Conservation (phyloP, 2,113 vertebrate genomes). For the Lagenorhynchus albirostris region DNA sequence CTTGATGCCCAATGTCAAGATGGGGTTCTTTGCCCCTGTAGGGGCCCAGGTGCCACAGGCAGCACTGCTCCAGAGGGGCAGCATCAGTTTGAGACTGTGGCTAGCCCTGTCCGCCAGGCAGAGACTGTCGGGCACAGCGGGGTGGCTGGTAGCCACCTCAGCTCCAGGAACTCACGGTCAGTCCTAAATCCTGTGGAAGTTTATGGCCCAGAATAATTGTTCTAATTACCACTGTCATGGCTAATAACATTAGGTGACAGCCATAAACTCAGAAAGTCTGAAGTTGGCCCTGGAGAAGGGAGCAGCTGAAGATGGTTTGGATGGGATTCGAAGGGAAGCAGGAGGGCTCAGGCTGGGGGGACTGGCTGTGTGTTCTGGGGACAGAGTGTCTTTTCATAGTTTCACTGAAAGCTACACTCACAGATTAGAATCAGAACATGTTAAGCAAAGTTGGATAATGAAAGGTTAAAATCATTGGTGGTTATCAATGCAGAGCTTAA, state of each 20-base stretch:
- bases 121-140: neutral
- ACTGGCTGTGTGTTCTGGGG: neutral
- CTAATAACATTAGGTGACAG: neutral
- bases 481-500: neutral
- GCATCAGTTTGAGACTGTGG: fast-evolving
- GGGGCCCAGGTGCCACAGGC: no score
- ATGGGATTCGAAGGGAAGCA: neutral
- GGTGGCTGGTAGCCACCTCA: neutral
- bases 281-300: neutral
- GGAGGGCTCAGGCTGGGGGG: neutral
- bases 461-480: no score
- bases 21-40: fast-evolving
- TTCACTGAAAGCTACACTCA: neutral
- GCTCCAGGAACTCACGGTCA: neutral
- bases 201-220: neutral
- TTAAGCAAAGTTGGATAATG: neutral
- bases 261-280: neutral
- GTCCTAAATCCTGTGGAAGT: neutral
- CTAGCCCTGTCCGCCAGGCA: fast-evolving
- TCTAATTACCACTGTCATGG: neutral
- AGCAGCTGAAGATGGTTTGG: neutral
- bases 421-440: neutral
- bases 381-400: neutral
- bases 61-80: neutral
- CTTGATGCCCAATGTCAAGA: no score